Evolutionary conservation across 2,888 invertebrate species (phyloP).

Genomic region (Embidobia sp.): DNA sequence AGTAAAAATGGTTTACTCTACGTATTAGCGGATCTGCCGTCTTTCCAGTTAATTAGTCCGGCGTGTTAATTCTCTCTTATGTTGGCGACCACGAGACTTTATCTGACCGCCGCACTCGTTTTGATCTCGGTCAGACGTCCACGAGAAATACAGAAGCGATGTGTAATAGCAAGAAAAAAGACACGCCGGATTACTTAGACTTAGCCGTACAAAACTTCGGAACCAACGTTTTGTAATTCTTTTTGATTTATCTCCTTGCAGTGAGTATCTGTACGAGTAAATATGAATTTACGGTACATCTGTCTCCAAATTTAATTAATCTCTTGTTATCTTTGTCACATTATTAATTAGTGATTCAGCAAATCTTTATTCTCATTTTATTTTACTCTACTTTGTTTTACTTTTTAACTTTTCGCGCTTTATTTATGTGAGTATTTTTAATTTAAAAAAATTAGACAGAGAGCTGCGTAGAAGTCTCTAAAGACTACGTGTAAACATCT

Average conservation of each 20-base stretch:
- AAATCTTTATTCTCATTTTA: too few relatives aligned
- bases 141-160: conserved; percentile 28
- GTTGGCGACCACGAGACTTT: conserved; percentile 68
- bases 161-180: conserved; percentile 52
- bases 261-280: conserved; percentile 10
- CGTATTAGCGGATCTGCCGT: conserved; percentile 64
- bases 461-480: too few relatives aligned
- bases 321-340: not conserved
- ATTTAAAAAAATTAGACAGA: too few relatives aligned
- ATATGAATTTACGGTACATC: conserved; percentile 27
- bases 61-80: conserved; percentile 70
- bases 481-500: too few relatives aligned
- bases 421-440: too few relatives aligned
- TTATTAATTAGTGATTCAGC: not conserved
- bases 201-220: conserved; percentile 39
- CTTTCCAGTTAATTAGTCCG: conserved; percentile 71
- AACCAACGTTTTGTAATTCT: conserved; percentile 21
- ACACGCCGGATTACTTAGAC: conserved; percentile 61
- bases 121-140: conserved; percentile 28
- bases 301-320: conserved; percentile 9
- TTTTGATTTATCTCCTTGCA: conserved; percentile 43
- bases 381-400: too few relatives aligned
- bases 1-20: conserved; percentile 18
- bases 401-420: too few relatives aligned
- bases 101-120: conserved; percentile 60